phyloP scores from a whole-genome alignment of 2,888 invertebrate species.

The Cataglyphis albicans region DNA sequence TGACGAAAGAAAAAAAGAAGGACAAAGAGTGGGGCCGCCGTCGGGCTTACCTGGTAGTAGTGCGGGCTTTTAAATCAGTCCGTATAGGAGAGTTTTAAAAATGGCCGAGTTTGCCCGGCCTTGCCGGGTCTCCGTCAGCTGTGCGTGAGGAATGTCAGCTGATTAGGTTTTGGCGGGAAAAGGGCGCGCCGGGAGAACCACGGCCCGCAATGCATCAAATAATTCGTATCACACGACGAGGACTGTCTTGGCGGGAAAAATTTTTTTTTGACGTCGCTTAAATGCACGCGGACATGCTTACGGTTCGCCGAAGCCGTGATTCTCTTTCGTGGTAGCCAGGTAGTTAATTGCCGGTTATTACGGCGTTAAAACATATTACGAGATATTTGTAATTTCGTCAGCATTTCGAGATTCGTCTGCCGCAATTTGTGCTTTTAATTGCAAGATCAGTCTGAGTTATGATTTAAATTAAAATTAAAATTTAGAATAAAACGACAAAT shows the following conservation, averaged over 20 bases:
- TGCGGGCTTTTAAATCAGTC: conserved; percentile 81
- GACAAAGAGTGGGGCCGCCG: conserved; percentile 52
- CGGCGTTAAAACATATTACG: not conserved
- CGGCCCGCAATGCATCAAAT: not conserved
- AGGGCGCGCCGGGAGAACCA: not conserved
- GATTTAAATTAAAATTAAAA: conserved; percentile 1
- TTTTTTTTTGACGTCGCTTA: not conserved
- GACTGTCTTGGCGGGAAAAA: not conserved
- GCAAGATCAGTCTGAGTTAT: not conserved
- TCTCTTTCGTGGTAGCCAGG: conserved; percentile 22
- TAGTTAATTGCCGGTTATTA: conserved; percentile 15
- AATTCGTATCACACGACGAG: not conserved
- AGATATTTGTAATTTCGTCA: not conserved
- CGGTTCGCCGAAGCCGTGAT: not conserved
- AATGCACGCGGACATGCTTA: not conserved
- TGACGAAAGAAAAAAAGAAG: conserved; percentile 47
- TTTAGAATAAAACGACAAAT: not conserved
- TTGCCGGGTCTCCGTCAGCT: conserved; percentile 65
- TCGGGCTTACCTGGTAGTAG: conserved; percentile 34
- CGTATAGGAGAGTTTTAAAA: conserved; percentile 81
- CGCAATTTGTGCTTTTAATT: not conserved
- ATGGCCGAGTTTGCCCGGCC: conserved; percentile 76
- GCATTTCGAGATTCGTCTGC: not conserved
- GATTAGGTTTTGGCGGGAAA: conserved; percentile 76
- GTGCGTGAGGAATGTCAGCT: conserved; percentile 71